These are phyloP conservation scores for Coecobrya sp. DNA, from an alignment of 2,888 invertebrate species.

Conservation along the genomic window DNA sequence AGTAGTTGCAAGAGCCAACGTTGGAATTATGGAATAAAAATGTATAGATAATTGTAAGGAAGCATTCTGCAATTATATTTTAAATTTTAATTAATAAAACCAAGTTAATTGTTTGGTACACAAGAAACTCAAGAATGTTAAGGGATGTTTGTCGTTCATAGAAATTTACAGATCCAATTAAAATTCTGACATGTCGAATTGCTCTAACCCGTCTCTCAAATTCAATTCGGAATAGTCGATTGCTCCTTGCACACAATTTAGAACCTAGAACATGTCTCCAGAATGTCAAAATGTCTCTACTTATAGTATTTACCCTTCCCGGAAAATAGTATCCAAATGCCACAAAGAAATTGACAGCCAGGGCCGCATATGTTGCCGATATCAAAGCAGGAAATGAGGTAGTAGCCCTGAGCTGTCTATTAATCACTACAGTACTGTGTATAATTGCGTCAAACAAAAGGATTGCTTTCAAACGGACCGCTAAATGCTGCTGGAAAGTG, in stretches of 20 bases:
- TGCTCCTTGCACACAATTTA: neutral
- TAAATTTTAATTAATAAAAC: too few relatives aligned
- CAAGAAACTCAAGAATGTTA: neutral
- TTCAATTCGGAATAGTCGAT: neutral
- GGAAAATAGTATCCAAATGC: neutral
- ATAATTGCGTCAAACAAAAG: too few relatives aligned
- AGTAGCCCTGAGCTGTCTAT: too few relatives aligned
- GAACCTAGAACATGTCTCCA: neutral
- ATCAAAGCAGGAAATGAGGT: too few relatives aligned
- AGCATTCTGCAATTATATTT: too few relatives aligned
- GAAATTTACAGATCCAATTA: neutral
- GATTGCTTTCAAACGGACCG: too few relatives aligned
- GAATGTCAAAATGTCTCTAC: neutral
- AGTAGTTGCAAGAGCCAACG: too few relatives aligned
- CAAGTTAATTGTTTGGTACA: neutral
- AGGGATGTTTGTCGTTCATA: neutral
- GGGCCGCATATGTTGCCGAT: too few relatives aligned
- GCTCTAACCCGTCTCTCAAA: neutral
- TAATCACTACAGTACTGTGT: too few relatives aligned
- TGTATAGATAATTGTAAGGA: too few relatives aligned
- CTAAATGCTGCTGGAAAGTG: too few relatives aligned
- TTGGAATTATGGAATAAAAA: too few relatives aligned
- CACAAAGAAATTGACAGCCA: neutral
- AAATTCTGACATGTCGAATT: neutral
- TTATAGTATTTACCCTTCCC: neutral